These are phyloP conservation scores for Microchrysa polita DNA, from an alignment of 2,888 invertebrate species.

Conservation along the genomic window DNA sequence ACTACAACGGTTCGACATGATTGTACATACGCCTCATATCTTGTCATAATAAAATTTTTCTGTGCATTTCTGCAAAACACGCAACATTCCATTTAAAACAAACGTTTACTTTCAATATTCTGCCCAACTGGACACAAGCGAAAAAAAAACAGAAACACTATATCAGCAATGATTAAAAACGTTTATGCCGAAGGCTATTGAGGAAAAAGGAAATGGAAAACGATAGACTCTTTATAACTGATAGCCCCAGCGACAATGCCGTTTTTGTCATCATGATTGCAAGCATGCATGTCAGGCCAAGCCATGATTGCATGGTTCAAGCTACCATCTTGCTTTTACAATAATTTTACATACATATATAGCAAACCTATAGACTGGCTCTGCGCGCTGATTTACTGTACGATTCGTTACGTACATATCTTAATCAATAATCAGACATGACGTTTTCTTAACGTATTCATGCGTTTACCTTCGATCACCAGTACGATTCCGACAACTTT, in stretches of 20 bases:
- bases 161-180: neutral
- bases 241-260: neutral
- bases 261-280: conserved; percentile 1
- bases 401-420: neutral
- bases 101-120: too few species aligned
- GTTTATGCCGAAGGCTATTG: neutral
- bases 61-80: too few species aligned
- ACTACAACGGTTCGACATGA: too few species aligned
- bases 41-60: too few species aligned
- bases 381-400: too few species aligned
- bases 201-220: conserved; percentile 33
- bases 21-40: too few species aligned
- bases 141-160: neutral
- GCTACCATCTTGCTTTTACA: neutral
- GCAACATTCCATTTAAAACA: too few species aligned
- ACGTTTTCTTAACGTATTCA: neutral
- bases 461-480: neutral
- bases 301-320: too few species aligned
- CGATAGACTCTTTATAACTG: conserved; percentile 1
- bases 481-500: conserved; percentile 2
- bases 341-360: too few species aligned
- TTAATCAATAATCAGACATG: neutral
- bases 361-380: too few species aligned
- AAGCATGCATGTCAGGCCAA: neutral
- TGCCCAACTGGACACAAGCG: too few species aligned